Base-by-base conservation (phyloP, 2,888 invertebrate genomes). In the Desoria tigrina region DNA sequence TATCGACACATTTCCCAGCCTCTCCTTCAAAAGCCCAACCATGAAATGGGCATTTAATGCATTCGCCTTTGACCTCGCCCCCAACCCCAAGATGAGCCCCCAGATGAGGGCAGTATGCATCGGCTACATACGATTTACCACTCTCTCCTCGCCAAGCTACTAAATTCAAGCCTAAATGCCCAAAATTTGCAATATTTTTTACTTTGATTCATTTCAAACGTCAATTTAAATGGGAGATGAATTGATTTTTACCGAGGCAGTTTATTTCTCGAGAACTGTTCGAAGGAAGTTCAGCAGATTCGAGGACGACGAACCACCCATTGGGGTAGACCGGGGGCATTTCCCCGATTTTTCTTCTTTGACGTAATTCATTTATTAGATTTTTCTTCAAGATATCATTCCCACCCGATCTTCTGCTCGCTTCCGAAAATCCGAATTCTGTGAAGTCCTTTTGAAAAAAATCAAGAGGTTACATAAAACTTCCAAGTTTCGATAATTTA, bases 31-130 rank as follows among this genome's bases (percentile, higher is more conserved):
- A 94, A 60, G 83, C 81, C 94, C 94, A 94, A 61, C 87, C 87
- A 77, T 94, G 94, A 80, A 94, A 94, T 0, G 94, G 94, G 77
- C 94, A 94, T 77, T 90, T 88, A 9, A 94, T 84, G 76, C 90
- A 90, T 77, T 89, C 87, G 0, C 88, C 90, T 39, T 83, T 80
- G 16, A 81, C 78, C 0, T 84, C 84, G 0, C 93, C 93, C 0
- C 92, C 92, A 0, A 89, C 83, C 0, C 86, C 92, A 77, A 94
- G 81, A 79, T 94, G 91, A 0, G 94, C 94, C 0, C 94, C 94
- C 74, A 94, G 81, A 78, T 94, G 94, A 0, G 94, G 93, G 76
- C 94, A 94, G 78, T 92, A 92, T 0, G 94, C 92, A 79, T 94
- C 89, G 37, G 93, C 82, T 1, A 90, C 85, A 61, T 87, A 85